Percentiles rank a stretch among this genome's conserved stretches.
Evolutionary conservation across 2,888 invertebrate species (phyloP).

Genomic region (Epirrhoe alternata): DNA sequence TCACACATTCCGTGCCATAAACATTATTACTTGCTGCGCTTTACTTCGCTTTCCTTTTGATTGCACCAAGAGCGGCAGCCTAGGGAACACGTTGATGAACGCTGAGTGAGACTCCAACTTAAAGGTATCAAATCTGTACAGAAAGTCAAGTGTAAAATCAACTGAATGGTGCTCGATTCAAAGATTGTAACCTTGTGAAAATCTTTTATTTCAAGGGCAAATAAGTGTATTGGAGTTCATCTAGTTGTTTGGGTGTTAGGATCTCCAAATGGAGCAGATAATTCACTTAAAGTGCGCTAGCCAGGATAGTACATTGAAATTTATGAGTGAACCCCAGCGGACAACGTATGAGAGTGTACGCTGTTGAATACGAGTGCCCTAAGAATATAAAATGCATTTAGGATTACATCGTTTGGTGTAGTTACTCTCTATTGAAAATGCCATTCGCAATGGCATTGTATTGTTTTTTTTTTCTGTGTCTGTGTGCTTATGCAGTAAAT

Average conservation of each 20-base stretch:
- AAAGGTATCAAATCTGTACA: too few relatives aligned
- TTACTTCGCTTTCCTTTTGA: too few relatives aligned
- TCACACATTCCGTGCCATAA: too few relatives aligned
- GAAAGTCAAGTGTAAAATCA: too few relatives aligned
- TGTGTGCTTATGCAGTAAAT: too few relatives aligned
- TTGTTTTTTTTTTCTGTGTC: too few relatives aligned
- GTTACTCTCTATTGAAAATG: neutral
- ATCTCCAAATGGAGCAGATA: conserved; percentile 74
- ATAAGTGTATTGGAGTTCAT: conserved; percentile 70
- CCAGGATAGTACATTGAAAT: conserved; percentile 77
- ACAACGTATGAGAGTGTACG: conserved; percentile 64
- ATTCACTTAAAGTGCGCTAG: conserved; percentile 76
- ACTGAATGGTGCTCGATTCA: neutral
- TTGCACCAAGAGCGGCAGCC: too few relatives aligned
- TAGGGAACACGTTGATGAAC: too few relatives aligned
- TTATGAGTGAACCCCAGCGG: conserved; percentile 73
- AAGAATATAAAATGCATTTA: conserved; percentile 66
- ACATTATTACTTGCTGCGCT: too few relatives aligned
- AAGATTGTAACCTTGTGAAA: conserved; percentile 30
- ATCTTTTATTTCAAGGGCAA: conserved; percentile 53
- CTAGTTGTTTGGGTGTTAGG: conserved; percentile 69
- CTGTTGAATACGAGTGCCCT: conserved; percentile 61
- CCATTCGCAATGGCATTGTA: neutral
- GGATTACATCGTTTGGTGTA: conserved; percentile 49
- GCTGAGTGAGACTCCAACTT: too few relatives aligned